These are phyloP conservation scores for Camelus dromedarius DNA, from an alignment of 2,113 vertebrate genomes.

Conservation along the genomic window DNA sequence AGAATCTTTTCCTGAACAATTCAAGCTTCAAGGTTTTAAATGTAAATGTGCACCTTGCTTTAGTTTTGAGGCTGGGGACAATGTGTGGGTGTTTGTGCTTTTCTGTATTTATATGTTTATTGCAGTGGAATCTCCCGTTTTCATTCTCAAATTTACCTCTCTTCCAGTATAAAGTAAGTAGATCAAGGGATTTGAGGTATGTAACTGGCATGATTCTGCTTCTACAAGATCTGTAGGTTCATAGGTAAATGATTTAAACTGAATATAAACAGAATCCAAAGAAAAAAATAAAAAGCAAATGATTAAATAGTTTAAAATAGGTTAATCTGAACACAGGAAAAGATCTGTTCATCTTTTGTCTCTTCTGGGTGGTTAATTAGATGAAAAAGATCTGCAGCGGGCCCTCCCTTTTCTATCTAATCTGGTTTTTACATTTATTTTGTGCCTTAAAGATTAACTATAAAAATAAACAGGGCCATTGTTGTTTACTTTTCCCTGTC, in stretches of 20 bases:
- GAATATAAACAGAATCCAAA: conserved; percentile 72
- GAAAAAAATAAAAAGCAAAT: conserved; percentile 51
- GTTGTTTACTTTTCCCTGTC: conserved; percentile 72
- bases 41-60: conserved; percentile 78
- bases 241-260: conserved; percentile 69
- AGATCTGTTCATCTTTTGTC: background rate
- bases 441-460: conserved; percentile 89
- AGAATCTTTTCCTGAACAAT: conserved; percentile 83
- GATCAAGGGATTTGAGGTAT: conserved; percentile 53
- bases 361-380: conserved; percentile 50
- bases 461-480: conserved; percentile 85
- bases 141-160: conserved; percentile 68
- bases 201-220: conserved; percentile 77
- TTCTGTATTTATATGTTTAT: conserved; percentile 67
- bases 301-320: conserved; percentile 46
- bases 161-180: conserved; percentile 46
- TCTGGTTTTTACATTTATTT: conserved; percentile 87
- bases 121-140: conserved; percentile 65
- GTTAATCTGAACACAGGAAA: conserved; percentile 60
- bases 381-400: background rate
- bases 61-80: conserved; percentile 67
- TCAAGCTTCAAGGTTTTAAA: conserved; percentile 81
- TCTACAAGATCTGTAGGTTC: conserved; percentile 70
- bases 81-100: conserved; percentile 46
- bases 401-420: conserved; percentile 60